Base-by-base conservation (phyloP, 2,113 vertebrate species). In the Paradoxurus hermaphroditus region DNA sequence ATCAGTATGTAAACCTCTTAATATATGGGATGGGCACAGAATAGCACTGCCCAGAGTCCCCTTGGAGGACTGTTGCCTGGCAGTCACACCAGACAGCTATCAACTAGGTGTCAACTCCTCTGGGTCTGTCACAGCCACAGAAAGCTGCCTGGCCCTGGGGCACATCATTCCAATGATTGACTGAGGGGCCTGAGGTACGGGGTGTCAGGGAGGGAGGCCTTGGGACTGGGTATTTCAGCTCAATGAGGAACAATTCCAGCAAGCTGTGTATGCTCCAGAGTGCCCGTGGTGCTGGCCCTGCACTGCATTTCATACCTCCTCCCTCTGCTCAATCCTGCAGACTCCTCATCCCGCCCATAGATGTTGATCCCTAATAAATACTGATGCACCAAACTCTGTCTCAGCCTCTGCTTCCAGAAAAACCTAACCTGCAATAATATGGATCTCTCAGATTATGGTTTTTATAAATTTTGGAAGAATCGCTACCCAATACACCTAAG, bases 351-450 rank as follows among this genome's bases (percentile, higher is more conserved):
- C 23, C 75, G 75, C 39, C 49, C n/a, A 34, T 2, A 72, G 72
- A 63, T 4, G 10, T 4, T 15, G 27, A 77, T 63, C 51, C 36
- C 56, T 41, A 27, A 41, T 65, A 87, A 88, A 84, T 12, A 84
- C 0, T 18, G 41, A 65, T 0, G 73, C 2, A 21, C 41, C 94
- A 93, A 90, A 92, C n/a, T 62, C 44, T 36, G 9, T 34, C 72
- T 92, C 75, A 94, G 53, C 5, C 18, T 92, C 79, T 92, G 59
- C 36, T 92, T 77, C 36, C 65, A 94, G 81, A 72, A 39, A 92
- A 85, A 46, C n/a, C 39, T 92, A 79, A 82, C 10, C 31, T 44
- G 25, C 9, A 68, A 83, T 0, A 56, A 18, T 5, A 51, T 8
- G 1, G 6, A 49, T 36, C 56, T 65, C 96, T 93, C 90, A 51